These are phyloP conservation scores for Amblyornis subalaris DNA, from an alignment of 2,113 vertebrate species.

Conservation along the genomic window DNA sequence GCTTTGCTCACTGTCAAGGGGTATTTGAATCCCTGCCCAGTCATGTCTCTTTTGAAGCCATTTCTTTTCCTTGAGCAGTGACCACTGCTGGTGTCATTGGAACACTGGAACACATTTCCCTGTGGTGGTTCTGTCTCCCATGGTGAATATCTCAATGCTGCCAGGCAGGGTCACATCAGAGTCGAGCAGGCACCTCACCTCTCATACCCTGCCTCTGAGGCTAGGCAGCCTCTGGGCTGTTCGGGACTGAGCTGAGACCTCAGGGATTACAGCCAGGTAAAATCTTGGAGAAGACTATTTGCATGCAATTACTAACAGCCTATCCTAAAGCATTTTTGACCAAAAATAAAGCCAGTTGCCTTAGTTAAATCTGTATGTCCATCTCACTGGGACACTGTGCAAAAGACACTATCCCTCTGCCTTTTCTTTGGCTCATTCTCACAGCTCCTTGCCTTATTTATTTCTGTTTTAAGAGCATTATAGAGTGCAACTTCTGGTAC, in stretches of 20 bases:
- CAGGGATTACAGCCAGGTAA: background rate
- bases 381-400: background rate
- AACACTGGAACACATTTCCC: background rate
- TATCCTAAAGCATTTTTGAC: background rate
- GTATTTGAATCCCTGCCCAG: background rate
- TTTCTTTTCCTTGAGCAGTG: background rate
- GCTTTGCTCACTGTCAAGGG: background rate
- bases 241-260: background rate
- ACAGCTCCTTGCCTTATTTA: background rate
- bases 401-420: background rate
- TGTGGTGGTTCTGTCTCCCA: background rate
- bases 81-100: background rate
- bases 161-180: background rate
- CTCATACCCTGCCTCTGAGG: background rate
- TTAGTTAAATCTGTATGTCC: background rate
- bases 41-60: background rate
- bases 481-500: background rate
- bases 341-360: background rate
- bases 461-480: background rate
- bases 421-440: background rate
- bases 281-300: background rate
- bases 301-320: background rate
- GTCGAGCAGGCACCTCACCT: fast-evolving
- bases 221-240: background rate
- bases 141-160: background rate